Evolutionary conservation across 2,797 vertebrate species (phyloP), one percentile per base, ranked within the genome.

Genomic region (Morus bassanus): DNA sequence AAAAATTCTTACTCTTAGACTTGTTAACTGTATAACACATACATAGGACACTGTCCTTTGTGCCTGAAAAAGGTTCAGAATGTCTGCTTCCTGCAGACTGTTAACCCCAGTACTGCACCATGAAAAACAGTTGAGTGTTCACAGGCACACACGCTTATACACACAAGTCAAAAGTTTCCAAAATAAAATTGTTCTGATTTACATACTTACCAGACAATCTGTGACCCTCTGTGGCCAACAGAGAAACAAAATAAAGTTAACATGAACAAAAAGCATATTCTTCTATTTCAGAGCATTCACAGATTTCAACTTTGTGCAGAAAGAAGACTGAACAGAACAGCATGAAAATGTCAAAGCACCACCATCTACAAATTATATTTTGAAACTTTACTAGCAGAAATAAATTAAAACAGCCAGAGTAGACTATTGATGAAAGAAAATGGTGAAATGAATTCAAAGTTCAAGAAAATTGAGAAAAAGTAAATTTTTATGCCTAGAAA

Each of bases 151-250:
- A 48, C 28, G 51, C 23, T 16, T 33, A 56, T 2, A 67, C 1
- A 77, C 24, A 63, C 24, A 39, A 41, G 7, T 4, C n/a, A 43
- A 18, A 79, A 76, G 22, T 14, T 84, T 70, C 61, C 63, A 75
- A 83, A 80, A 57, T 33, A 53, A 67, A 78, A 57, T 4, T 11
- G 11, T 41, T 85, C 28, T 45, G 11, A 67, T 60, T 81, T 30
- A 87, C 51, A 73, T 56, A 95, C 96, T 97, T 53, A 96, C 89
- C 95, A 89, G 89, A 83, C 56, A 94, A 88, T 37, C 82, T 96
- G 65, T 95, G 72, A 95, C 91, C 93, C 89, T 97, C 95, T 97
- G 91, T 93, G 94, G 95, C 94, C 95, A 95, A 93, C 94, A 97
- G 64, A 95, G 79, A 96, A 96, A 95, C 79, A 95, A 95, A 94